Conservation (phyloP, 1,140 invertebrate species). For the Paraescarpia echinospica region DNA sequence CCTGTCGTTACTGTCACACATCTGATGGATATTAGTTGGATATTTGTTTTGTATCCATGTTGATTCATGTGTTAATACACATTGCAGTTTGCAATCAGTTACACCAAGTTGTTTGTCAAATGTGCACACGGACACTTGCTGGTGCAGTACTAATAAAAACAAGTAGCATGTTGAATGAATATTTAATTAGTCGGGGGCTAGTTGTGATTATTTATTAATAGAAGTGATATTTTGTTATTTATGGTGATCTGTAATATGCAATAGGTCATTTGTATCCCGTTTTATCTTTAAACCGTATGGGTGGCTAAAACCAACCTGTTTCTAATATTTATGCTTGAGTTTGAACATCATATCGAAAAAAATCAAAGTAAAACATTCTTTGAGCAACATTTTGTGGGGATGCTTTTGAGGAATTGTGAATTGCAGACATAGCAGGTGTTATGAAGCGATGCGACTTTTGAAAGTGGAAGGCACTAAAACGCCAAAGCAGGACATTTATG, state of each 20-base stretch:
- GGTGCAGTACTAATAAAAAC: neutral
- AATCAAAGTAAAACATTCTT: neutral
- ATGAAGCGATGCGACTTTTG: neutral
- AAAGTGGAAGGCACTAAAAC: neutral
- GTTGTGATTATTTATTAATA: neutral
- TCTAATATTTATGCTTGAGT: neutral
- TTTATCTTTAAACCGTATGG: neutral
- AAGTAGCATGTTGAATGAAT: neutral
- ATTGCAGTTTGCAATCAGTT: neutral
- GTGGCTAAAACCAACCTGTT: neutral
- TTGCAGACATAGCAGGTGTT: neutral
- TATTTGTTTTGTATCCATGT: neutral
- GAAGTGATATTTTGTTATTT: neutral
- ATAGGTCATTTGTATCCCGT: neutral
- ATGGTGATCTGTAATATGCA: neutral
- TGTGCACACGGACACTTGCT: neutral
- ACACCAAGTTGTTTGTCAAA: neutral
- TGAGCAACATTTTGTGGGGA: neutral
- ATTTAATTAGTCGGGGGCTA: neutral
- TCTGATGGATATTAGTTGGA: neutral
- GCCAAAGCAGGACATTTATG: neutral
- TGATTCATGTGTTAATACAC: neutral
- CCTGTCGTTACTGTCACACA: neutral
- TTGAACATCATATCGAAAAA: neutral
- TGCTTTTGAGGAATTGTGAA: neutral